Percentiles rank a stretch among this genome's conserved stretches.
phyloP scores from a whole-genome alignment of 2,797 vertebrate genomes.

The Microctenopoma lineatum region DNA sequence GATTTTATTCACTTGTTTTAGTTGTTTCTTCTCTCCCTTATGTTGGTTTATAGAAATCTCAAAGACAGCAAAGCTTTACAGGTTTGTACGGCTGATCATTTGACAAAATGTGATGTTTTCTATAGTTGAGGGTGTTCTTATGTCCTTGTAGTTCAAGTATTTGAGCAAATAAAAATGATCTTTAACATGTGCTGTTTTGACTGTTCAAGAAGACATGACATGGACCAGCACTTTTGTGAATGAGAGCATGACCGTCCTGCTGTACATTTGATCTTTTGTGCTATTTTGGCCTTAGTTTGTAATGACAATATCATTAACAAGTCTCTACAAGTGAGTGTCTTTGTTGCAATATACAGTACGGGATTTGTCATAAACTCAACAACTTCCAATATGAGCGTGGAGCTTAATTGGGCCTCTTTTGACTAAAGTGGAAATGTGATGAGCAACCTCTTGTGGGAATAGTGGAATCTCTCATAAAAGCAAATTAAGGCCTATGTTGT shows the following conservation, averaged over 20 bases:
- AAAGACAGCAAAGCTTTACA: conserved; percentile 83
- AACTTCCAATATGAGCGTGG: background rate
- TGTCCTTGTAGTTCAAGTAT: conserved; percentile 88
- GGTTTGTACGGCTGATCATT: conserved; percentile 88
- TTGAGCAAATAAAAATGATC: conserved; percentile 85
- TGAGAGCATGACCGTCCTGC: no score
- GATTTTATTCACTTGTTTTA: conserved; percentile 77
- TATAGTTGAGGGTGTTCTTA: conserved; percentile 88
- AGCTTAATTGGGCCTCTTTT: no score
- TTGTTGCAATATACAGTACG: background rate
- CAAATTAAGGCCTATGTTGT: no score
- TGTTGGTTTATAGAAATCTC: conserved; percentile 84
- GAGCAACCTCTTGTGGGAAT: background rate
- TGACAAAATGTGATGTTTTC: conserved; percentile 88
- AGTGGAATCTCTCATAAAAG: background rate
- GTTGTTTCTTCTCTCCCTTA: conserved; percentile 78
- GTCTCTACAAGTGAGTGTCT: background rate
- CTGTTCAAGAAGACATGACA: background rate
- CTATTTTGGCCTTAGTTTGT: background rate
- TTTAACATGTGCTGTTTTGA: conserved; percentile 65
- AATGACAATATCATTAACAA: no score
- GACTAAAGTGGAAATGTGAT: background rate
- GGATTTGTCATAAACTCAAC: background rate
- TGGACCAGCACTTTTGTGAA: background rate
- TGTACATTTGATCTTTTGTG: background rate